These are phyloP conservation scores for Rhyacichthys aspro DNA, from an alignment of 2,797 vertebrate species.

Conservation along the genomic window DNA sequence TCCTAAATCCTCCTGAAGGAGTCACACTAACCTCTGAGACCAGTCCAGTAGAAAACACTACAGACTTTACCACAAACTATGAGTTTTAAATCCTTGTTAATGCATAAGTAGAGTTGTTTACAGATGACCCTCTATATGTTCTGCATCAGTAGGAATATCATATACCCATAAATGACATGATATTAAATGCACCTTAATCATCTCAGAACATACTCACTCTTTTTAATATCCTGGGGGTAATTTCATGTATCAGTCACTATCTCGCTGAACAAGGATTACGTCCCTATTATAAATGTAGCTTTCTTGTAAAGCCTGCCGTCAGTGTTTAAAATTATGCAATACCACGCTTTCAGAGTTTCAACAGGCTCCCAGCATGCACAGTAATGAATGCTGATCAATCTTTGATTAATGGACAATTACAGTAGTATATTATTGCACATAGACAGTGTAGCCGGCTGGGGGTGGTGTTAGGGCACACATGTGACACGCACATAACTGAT, in stretches of 20 bases:
- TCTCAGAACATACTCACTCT: constrained; percentile 3
- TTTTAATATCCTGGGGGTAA: constrained; percentile 6
- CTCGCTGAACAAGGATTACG: constrained; percentile 27
- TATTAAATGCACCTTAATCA: constrained; percentile 3
- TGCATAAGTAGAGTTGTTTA: no score
- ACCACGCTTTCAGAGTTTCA: constrained; percentile 47
- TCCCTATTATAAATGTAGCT: constrained; percentile 29
- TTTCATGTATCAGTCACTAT: constrained; percentile 18
- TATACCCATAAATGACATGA: constrained; percentile 1
- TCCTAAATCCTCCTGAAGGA: no score
- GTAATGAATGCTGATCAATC: constrained; percentile 72
- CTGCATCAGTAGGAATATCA: no score
- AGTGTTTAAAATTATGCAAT: constrained; percentile 54
- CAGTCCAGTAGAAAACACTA: no score
- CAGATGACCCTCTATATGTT: no score
- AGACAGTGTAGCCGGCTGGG: constrained; percentile 58
- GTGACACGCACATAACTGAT: constrained; percentile 31
- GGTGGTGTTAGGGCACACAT: constrained; percentile 22
- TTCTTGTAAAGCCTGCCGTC: constrained; percentile 54
- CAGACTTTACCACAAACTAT: no score
- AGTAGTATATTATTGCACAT: constrained; percentile 67
- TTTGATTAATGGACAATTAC: constrained; percentile 77
- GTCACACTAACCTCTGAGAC: no score
- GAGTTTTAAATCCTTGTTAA: no score
- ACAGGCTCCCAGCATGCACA: constrained; percentile 38